A percentile compares a stretch with the other conserved stretches of the same genome.
Evolutionary conservation across 2,113 vertebrate species (phyloP).

Genomic region (Saguinus imperator): DNA sequence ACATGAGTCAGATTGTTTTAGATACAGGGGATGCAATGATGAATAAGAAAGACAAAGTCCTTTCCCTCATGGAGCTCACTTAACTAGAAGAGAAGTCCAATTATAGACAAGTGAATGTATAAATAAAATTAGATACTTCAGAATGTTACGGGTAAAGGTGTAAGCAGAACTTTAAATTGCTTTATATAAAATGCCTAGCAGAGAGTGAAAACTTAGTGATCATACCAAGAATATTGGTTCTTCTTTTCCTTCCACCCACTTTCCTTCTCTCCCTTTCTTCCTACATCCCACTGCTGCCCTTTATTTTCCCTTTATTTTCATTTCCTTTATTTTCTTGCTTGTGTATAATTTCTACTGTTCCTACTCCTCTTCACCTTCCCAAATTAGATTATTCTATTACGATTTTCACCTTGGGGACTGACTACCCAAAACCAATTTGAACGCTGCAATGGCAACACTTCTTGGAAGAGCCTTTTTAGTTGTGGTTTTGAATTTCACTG

Average conservation of each 20-base stretch:
- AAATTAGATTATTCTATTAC: neutral
- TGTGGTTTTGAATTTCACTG: neutral
- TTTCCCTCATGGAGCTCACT: neutral
- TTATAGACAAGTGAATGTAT: neutral
- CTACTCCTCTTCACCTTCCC: neutral
- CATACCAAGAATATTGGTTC: neutral
- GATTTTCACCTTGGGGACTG: neutral
- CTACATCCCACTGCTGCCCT: neutral
- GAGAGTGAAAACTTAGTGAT: conserved; percentile 29
- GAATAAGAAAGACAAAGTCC: neutral
- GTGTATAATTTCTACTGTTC: neutral
- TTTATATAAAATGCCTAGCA: neutral
- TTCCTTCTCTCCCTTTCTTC: neutral
- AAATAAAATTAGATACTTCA: conserved; percentile 38
- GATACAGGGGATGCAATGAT: neutral
- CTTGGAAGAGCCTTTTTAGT: neutral
- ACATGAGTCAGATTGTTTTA: neutral
- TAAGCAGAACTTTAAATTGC: neutral
- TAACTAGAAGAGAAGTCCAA: neutral
- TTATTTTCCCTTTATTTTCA: conserved; percentile 3
- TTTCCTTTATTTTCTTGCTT: neutral
- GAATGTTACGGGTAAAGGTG: neutral
- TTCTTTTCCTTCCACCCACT: neutral
- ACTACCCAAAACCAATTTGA: neutral
- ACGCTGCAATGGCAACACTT: neutral